These are phyloP conservation scores for Bombus sibiricus DNA, from an alignment of 1,140 invertebrate genomes.

Conservation along the genomic window DNA sequence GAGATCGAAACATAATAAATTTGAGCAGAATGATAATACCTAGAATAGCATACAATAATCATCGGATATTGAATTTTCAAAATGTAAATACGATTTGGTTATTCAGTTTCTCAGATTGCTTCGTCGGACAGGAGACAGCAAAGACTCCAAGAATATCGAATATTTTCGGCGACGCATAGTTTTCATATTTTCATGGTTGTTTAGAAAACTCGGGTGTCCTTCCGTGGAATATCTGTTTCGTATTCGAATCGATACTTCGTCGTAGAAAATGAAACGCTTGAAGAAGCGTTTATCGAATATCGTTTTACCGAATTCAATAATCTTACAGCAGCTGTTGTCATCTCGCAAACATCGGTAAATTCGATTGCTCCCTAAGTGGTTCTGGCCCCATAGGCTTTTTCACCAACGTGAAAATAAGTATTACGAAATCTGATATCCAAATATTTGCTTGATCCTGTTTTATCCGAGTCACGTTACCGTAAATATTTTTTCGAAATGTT, in stretches of 20 bases:
- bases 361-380: not conserved
- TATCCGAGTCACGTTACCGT: constrained; percentile 1
- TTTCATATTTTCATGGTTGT: not conserved
- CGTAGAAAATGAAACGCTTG: not conserved
- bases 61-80: not conserved
- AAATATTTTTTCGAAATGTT: not conserved
- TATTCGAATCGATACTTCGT: not conserved
- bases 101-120: not conserved
- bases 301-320: not conserved
- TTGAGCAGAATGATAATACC: not conserved
- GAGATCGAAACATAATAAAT: not conserved
- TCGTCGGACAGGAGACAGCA: not conserved
- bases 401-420: constrained; percentile 10
- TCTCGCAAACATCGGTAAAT: not conserved
- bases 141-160: not conserved
- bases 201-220: not conserved
- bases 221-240: not conserved
- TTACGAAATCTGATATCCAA: constrained; percentile 14
- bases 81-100: not conserved
- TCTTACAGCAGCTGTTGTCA: not conserved
- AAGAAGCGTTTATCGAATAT: not conserved
- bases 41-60: not conserved
- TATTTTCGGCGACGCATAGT: not conserved
- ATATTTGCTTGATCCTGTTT: constrained; percentile 40
- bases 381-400: not conserved